Percentiles rank a stretch among this genome's conserved stretches.
phyloP scores from a whole-genome alignment of 2,888 invertebrate genomes.

The Cepaea hortensis region DNA sequence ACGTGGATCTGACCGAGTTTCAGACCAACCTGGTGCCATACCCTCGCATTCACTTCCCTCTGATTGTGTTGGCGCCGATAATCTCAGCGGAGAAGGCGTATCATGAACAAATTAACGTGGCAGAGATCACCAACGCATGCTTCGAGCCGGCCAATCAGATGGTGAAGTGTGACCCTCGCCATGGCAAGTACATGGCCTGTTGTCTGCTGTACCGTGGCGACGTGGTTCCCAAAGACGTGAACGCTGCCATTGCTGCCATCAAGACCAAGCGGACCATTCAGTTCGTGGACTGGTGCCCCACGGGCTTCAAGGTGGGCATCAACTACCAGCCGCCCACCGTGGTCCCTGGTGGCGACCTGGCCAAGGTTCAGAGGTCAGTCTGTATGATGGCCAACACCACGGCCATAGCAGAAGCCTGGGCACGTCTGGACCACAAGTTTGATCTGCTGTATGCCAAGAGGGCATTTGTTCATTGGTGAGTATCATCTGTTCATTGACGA shows the following conservation, averaged over 20 bases:
- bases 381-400: conserved; percentile 42
- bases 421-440: conserved; percentile 38
- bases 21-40: conserved; percentile 76
- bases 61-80: conserved; percentile 90
- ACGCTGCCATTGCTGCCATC: conserved; percentile 71
- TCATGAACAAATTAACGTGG: conserved; percentile 84
- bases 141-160: conserved; percentile 70
- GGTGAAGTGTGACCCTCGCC: conserved; percentile 73
- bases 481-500: background rate
- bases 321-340: conserved; percentile 83
- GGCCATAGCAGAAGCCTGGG: conserved; percentile 41
- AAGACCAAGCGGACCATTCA: conserved; percentile 72
- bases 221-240: conserved; percentile 73
- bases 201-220: conserved; percentile 74
- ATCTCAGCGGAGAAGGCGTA: conserved; percentile 95
- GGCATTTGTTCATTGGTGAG: conserved; percentile 41
- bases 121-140: conserved; percentile 65
- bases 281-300: conserved; percentile 70
- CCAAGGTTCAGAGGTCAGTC: conserved; percentile 38
- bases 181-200: conserved; percentile 77
- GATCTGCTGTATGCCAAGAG: conserved; percentile 37
- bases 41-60: conserved; percentile 86
- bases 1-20: conserved; percentile 78
- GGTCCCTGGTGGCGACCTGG: conserved; percentile 40
- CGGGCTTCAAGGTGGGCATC: conserved; percentile 81